A percentile compares a stretch with the other conserved stretches of the same genome.
These are phyloP conservation scores for Conus canariensis DNA, from an alignment of 2,888 invertebrate genomes.

Conservation along the genomic window DNA sequence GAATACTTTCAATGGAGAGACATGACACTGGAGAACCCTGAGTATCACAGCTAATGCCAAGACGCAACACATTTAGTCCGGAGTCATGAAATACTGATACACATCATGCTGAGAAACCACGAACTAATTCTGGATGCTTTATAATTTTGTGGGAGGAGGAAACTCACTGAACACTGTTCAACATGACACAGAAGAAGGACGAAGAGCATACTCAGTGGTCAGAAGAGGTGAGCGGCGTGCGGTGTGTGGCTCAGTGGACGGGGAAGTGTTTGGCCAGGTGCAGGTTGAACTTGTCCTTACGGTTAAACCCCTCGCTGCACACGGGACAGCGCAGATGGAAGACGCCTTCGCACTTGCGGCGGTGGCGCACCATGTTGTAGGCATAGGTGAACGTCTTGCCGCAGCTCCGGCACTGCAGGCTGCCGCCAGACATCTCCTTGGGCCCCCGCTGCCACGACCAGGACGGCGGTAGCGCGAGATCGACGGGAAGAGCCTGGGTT, in stretches of 20 bases:
- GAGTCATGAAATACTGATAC: too few relatives aligned
- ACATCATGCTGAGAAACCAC: too few relatives aligned
- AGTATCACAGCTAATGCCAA: too few relatives aligned
- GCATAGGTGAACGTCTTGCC: constrained; percentile 46
- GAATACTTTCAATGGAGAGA: too few relatives aligned
- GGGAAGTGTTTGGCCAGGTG: constrained; percentile 17
- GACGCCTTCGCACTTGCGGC: constrained; percentile 47
- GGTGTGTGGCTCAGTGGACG: not conserved
- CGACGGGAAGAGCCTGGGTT: not conserved
- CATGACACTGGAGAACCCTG: too few relatives aligned
- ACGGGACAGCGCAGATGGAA: constrained; percentile 28
- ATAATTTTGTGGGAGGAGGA: too few relatives aligned
- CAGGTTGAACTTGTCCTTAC: constrained; percentile 18
- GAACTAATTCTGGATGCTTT: too few relatives aligned
- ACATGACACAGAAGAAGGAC: too few relatives aligned
- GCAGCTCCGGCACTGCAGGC: constrained; percentile 45
- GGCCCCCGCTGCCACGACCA: not conserved
- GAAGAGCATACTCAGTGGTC: too few relatives aligned
- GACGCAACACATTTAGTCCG: too few relatives aligned
- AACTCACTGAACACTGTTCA: too few relatives aligned
- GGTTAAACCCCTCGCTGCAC: constrained; percentile 21
- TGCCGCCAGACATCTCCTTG: constrained; percentile 17
- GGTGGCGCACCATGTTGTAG: constrained; percentile 45
- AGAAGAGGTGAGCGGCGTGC: not conserved
- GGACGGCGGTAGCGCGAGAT: not conserved